These are phyloP conservation scores for Danio choprae DNA, from an alignment of 2,797 vertebrate genomes.

Conservation along the genomic window DNA sequence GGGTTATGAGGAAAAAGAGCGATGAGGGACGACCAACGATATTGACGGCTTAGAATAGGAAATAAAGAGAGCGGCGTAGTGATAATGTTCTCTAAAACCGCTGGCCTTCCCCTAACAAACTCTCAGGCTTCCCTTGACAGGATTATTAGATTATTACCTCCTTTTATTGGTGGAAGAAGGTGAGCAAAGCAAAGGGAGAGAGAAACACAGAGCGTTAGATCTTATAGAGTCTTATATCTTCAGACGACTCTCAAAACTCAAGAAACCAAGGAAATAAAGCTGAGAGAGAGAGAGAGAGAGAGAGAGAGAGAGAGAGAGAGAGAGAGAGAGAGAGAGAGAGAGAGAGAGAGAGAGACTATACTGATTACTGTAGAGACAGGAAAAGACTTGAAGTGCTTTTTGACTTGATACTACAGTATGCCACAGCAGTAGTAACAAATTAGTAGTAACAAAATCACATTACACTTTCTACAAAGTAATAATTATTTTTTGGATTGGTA, in stretches of 20 bases:
- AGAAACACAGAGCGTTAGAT: constrained; percentile 28
- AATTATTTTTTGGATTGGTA: no score
- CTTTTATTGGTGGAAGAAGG: constrained; percentile 26
- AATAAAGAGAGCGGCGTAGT: constrained; percentile 35
- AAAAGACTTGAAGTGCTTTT: neutral
- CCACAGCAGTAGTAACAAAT: no score
- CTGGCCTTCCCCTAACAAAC: constrained; percentile 25
- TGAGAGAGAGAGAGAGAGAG: constrained; percentile 1
- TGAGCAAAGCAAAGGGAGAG: constrained; percentile 12
- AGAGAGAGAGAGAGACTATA: neutral
- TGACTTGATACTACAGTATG: no score
- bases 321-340: no score
- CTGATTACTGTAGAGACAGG: neutral
- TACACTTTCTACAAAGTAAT: no score
- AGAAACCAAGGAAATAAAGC: constrained; percentile 10
- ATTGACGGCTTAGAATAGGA: constrained; percentile 34
- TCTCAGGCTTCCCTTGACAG: constrained; percentile 29
- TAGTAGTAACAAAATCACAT: no score
- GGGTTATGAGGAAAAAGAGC: neutral
- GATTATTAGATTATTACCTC: constrained; percentile 48
- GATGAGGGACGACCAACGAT: constrained; percentile 17
- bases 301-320: constrained; percentile 3
- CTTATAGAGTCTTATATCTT: neutral
- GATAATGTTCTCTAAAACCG: constrained; percentile 35
- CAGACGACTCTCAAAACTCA: constrained; percentile 11